These are phyloP conservation scores for Pogonomyrmex californicus DNA, from an alignment of 1,140 invertebrate genomes.

Conservation along the genomic window DNA sequence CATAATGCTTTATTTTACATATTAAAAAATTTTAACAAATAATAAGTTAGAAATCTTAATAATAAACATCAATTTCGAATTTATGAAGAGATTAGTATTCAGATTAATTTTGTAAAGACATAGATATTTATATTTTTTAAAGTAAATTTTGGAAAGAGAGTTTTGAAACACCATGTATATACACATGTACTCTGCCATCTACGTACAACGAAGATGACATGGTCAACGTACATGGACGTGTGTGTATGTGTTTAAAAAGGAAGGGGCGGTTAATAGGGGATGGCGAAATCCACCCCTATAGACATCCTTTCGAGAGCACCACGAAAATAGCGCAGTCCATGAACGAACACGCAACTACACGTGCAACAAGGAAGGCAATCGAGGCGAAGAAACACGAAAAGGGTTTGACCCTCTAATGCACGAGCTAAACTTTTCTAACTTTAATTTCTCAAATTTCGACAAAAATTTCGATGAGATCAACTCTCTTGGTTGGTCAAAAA, in stretches of 20 bases:
- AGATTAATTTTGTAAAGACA: not conserved
- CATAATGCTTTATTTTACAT: not conserved
- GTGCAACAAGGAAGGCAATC: conserved; percentile 10
- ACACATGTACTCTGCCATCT: not conserved
- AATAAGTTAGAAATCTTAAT: not conserved
- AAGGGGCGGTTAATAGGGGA: conserved; percentile 58
- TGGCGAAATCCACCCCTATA: conserved; percentile 59
- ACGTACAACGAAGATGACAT: conserved; percentile 8
- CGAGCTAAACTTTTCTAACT: not conserved
- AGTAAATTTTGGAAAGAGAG: not conserved
- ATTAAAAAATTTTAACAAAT: not conserved
- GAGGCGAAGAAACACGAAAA: not conserved
- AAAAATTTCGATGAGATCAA: not conserved
- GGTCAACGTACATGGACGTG: not conserved
- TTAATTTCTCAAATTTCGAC: conserved; percentile 3
- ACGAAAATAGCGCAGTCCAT: conserved; percentile 67
- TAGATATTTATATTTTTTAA: not conserved
- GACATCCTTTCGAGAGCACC: conserved; percentile 63
- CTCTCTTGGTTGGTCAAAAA: not conserved
- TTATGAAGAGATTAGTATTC: not conserved
- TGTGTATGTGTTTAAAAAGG: conserved; percentile 25
- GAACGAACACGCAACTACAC: conserved; percentile 55
- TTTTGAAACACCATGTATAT: conserved; percentile 26
- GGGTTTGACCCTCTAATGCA: conserved; percentile 28
- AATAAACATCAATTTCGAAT: not conserved